Evolutionary conservation across 2,888 invertebrate genomes (phyloP).

Genomic region (Baronia brevicornis): DNA sequence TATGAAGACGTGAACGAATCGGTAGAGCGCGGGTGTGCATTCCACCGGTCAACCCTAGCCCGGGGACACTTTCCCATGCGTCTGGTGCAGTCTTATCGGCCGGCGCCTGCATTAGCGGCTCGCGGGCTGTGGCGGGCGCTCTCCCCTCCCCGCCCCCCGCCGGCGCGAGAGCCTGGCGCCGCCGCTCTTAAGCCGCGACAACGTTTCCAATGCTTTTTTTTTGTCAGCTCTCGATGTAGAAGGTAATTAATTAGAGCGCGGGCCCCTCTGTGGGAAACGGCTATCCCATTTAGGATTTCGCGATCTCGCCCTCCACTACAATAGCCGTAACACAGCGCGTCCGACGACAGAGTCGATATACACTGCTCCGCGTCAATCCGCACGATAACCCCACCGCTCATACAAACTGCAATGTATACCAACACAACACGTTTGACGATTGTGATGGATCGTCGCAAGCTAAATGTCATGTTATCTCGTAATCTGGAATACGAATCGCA

Average conservation of each 20-base stretch:
- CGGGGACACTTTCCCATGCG: slow-evolving; percentile 49
- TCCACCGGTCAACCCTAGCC: slow-evolving; percentile 13
- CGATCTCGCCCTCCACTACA: too few species aligned
- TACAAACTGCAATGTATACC: too few species aligned
- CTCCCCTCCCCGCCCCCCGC: slow-evolving; percentile 16
- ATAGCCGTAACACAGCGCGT: slow-evolving; percentile 21
- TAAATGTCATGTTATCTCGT: too few species aligned
- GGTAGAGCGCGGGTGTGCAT: slow-evolving; percentile 9
- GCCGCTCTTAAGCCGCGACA: slow-evolving; percentile 62
- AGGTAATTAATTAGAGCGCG: slow-evolving; percentile 66
- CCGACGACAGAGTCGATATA: neutral
- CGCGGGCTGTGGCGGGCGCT: slow-evolving; percentile 9
- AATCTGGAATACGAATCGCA: too few species aligned
- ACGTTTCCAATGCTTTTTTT: slow-evolving; percentile 51
- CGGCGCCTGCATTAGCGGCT: slow-evolving; percentile 42
- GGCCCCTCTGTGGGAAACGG: slow-evolving; percentile 36
- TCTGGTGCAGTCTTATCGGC: slow-evolving; percentile 41
- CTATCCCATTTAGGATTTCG: slow-evolving; percentile 19
- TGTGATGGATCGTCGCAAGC: too few species aligned
- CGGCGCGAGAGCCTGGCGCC: slow-evolving; percentile 46
- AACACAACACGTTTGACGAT: too few species aligned
- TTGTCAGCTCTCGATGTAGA: slow-evolving; percentile 42
- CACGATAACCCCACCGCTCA: too few species aligned
- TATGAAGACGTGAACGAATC: slow-evolving; percentile 14
- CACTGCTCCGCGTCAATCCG: too few species aligned